Evolutionary conservation across 2,113 vertebrate species (phyloP).

Genomic region (Sialia sialis): DNA sequence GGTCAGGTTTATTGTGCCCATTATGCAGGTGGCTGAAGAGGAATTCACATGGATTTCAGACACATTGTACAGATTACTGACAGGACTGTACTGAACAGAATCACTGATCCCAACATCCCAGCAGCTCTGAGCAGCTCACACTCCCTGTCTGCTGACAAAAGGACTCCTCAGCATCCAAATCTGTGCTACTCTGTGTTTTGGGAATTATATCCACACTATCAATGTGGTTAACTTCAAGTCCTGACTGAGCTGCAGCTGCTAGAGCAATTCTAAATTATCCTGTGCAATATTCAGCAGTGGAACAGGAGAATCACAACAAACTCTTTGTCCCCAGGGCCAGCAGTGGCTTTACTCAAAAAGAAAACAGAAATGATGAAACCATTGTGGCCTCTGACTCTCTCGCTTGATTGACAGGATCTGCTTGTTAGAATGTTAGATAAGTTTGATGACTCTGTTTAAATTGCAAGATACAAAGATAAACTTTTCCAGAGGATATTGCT

Average conservation of each 20-base stretch:
- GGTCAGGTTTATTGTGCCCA: neutral
- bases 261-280: neutral
- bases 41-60: neutral
- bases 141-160: neutral
- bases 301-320: neutral
- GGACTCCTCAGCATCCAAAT: neutral
- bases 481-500: neutral
- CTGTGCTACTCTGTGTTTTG: neutral
- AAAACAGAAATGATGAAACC: neutral
- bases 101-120: accelerated
- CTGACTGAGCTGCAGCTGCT: neutral
- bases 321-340: neutral
- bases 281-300: neutral
- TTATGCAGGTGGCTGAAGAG: neutral
- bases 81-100: neutral
- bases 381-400: neutral
- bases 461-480: neutral
- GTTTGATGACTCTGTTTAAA: neutral
- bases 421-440: neutral
- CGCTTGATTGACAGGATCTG: neutral
- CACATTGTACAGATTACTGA: accelerated
- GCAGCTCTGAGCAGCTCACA: neutral
- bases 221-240: neutral
- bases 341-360: neutral
- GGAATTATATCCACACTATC: neutral